Evolutionary conservation across 1,140 invertebrate genomes (phyloP).

Genomic region (Belonocnema kinseyi): DNA sequence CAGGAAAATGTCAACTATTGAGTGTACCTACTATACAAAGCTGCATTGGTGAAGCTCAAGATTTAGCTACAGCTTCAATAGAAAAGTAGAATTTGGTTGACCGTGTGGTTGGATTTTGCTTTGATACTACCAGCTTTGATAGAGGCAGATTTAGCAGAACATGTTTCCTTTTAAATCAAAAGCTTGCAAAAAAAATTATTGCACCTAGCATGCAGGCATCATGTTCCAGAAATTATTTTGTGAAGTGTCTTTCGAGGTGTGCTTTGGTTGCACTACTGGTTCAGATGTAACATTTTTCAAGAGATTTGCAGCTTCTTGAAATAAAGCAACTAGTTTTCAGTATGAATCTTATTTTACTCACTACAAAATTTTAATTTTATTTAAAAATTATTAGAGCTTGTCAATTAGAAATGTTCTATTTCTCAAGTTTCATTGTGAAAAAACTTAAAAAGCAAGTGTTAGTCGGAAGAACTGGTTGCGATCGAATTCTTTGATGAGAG

Average conservation of each 20-base stretch:
- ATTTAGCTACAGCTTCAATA: constrained; percentile 32
- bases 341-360: no score
- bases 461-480: no score
- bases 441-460: no score
- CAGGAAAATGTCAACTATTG: constrained; percentile 23
- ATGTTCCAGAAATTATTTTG: constrained; percentile 37
- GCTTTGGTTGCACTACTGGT: neutral
- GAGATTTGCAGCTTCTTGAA: constrained; percentile 29
- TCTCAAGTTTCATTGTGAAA: no score
- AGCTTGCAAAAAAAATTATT: constrained; percentile 31
- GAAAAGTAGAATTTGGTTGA: constrained; percentile 47
- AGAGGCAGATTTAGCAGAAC: constrained; percentile 47
- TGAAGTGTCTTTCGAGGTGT: constrained; percentile 33
- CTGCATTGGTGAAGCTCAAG: constrained; percentile 30
- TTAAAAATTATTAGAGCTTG: no score
- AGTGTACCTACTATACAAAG: constrained; percentile 34
- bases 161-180: constrained; percentile 30
- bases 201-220: constrained; percentile 38
- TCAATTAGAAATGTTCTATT: no score
- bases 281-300: constrained; percentile 17
- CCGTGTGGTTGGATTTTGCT: constrained; percentile 50
- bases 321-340: neutral
- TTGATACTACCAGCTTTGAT: constrained; percentile 56
- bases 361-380: no score
- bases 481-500: no score